These are phyloP conservation scores for Meloidogyne exigua DNA, from an alignment of 1,140 invertebrate species.

Conservation along the genomic window DNA sequence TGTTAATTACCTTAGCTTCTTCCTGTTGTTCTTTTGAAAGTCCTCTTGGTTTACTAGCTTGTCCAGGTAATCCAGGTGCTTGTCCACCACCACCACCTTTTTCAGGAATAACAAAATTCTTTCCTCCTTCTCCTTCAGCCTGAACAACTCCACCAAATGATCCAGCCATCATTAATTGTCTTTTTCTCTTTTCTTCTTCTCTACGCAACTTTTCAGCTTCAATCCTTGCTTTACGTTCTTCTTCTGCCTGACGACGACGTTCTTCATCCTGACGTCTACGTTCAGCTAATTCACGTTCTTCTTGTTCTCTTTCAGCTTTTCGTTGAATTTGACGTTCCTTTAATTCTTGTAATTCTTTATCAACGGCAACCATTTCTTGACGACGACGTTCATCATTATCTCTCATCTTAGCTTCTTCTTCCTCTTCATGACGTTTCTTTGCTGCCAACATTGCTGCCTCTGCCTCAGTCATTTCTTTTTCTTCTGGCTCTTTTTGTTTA, in stretches of 20 bases:
- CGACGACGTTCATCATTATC: conserved; percentile 46
- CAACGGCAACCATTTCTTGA: conserved; percentile 37
- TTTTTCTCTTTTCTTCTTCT: conserved; percentile 59
- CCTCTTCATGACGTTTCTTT: conserved; percentile 54
- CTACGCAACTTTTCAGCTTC: conserved; percentile 52
- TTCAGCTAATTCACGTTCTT: conserved; percentile 51
- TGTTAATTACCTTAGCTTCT: conserved; percentile 77
- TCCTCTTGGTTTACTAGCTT: conserved; percentile 69
- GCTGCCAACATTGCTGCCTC: conserved; percentile 50
- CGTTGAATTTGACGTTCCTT: conserved; percentile 47
- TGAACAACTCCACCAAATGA: conserved; percentile 69
- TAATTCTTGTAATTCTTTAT: conserved; percentile 41
- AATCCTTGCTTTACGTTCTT: conserved; percentile 43
- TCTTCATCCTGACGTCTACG: conserved; percentile 52
- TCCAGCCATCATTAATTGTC: conserved; percentile 48
- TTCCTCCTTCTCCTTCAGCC: conserved; percentile 31
- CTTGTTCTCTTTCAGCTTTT: conserved; percentile 44
- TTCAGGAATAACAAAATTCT: conserved; percentile 53
- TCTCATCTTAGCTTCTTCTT: conserved; percentile 47
- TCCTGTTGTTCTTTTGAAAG: conserved; percentile 98
- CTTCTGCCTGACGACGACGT: conserved; percentile 48
- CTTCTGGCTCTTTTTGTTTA: conserved; percentile 40
- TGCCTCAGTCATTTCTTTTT: conserved; percentile 49
- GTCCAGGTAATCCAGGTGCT: conserved; percentile 17
- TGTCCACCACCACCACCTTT: conserved; percentile 65